phyloP scores from a whole-genome alignment of 1,140 invertebrate species.

The roundworm (Caenorhabditis elegans) region WBcel235 BX284606.5:10861501-10862000 shows the following conservation, averaged over 20 bases:
- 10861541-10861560: not conserved
- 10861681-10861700: conserved; percentile 11
- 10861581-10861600: conserved; percentile 50
- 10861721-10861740: conserved; percentile 49
- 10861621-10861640: conserved; percentile 38
- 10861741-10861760: no score
- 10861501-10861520: conserved; percentile 51
- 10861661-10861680: conserved; percentile 48
- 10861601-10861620: conserved; percentile 49
- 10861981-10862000: conserved; percentile 43
- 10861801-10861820: no score
- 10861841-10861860: not conserved
- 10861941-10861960: no score
- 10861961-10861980: no score
- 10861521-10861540: not conserved
- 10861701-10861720: conserved; percentile 45
- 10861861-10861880: not conserved
- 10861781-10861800: not conserved
- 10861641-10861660: conserved; percentile 38
- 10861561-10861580: conserved; percentile 50
- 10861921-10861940: not conserved
- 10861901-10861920: no score
- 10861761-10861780: conserved; percentile 68
- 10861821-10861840: no score
- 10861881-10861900: not conserved